Percentiles rank a stretch among this genome's conserved stretches.
phyloP scores from a whole-genome alignment of 1,140 invertebrate genomes.

The Pogonomyrmex californicus region DNA sequence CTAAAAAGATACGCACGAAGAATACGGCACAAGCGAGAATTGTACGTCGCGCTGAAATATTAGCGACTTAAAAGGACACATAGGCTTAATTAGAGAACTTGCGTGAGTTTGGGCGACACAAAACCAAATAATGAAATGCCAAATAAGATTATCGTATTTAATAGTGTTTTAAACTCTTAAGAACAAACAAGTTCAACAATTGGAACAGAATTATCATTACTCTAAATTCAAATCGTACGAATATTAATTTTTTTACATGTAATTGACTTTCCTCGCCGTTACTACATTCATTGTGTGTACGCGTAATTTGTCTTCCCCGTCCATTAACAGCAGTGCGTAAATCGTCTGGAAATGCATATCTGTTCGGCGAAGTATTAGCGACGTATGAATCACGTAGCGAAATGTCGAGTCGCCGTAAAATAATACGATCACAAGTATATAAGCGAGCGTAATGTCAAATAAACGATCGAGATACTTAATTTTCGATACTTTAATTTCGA shows the following conservation, averaged over 20 bases:
- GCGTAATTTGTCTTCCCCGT: conserved; percentile 19
- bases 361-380: conserved; percentile 24
- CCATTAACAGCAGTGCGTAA: conserved; percentile 39
- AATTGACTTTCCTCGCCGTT: conserved; percentile 1
- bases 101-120: not conserved
- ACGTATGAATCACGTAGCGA: conserved; percentile 33
- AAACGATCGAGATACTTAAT: not conserved
- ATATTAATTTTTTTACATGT: conserved; percentile 14
- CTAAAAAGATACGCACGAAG: conserved; percentile 9
- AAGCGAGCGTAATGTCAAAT: not conserved
- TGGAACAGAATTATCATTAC: not conserved
- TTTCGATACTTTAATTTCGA: not conserved
- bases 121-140: not conserved
- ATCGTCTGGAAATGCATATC: conserved; percentile 42
- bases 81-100: not conserved
- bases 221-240: not conserved
- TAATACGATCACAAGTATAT: conserved; percentile 40
- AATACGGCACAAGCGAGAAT: not conserved
- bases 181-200: not conserved
- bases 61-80: conserved; percentile 8
- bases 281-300: conserved; percentile 2
- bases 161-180: not conserved
- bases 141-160: not conserved
- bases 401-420: conserved; percentile 55
- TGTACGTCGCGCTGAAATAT: not conserved